phyloP scores from a whole-genome alignment of 1,140 invertebrate genomes.

The Dendroctonus ponderosae region DNA sequence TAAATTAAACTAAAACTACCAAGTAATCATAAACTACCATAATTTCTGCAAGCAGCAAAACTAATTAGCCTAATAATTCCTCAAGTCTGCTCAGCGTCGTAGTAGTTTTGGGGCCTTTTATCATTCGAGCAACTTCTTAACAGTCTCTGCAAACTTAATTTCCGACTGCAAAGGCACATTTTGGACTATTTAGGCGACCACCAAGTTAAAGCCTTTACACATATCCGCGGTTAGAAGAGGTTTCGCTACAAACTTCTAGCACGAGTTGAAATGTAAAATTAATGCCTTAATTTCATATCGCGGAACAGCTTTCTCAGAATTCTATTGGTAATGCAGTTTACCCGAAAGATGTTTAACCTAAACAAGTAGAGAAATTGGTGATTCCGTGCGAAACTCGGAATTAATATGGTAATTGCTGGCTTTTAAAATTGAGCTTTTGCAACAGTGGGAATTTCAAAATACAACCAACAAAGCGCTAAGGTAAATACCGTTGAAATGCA shows the following conservation, averaged over 20 bases:
- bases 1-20: background rate
- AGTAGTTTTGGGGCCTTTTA: conserved; percentile 17
- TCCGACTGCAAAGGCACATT: conserved; percentile 23
- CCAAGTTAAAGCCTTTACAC: conserved; percentile 10
- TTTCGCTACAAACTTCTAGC: conserved; percentile 4
- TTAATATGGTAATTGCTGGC: too few species aligned
- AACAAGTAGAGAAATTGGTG: too few species aligned
- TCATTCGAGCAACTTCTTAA: conserved; percentile 18
- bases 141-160: conserved; percentile 20
- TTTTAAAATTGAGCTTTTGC: too few species aligned
- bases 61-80: conserved; percentile 23
- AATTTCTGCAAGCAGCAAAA: conserved; percentile 19
- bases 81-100: conserved; percentile 11
- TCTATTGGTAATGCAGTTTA: too few species aligned
- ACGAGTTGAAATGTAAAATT: conserved; percentile 8
- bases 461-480: too few species aligned
- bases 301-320: too few species aligned
- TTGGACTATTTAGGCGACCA: conserved; percentile 21
- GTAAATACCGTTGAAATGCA: too few species aligned
- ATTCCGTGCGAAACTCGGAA: too few species aligned
- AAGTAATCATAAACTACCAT: conserved; percentile 11
- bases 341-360: background rate
- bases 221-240: conserved; percentile 5
- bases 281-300: background rate
- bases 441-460: too few species aligned